Evolutionary conservation across 1,140 invertebrate genomes (phyloP), one percentile per base, ranked within the genome.

Genomic region (Nylanderia fulva): DNA sequence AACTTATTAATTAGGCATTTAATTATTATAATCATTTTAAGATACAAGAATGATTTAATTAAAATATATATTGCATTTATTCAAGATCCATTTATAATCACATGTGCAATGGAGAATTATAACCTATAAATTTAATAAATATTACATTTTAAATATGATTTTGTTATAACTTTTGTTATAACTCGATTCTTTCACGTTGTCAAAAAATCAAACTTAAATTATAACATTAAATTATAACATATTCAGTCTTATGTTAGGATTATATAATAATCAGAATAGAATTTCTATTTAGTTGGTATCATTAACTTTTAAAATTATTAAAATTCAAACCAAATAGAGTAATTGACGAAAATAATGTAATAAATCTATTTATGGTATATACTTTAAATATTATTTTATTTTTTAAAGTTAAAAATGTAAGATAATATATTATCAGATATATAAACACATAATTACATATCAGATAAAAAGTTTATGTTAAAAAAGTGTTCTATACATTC

Each of bases 81-180:
- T 83, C 18, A 72, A 68, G 24, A 29, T 39, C 11, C 48, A 9
- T 48, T 18, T 21, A 15, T 42, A 60, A 58, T 24, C 66, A 33
- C n/a, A 21, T 54, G 5, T 83, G 45, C 39, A 60, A 33, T 33
- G 0, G 15, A n/a, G n/a, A 48, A 48, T 48, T 48, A 77, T 48
- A 74, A 54, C 48, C 42, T 39, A 58, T 75, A 69, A 45, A 77
- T 71, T 76, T 63, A 72, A 87, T 87, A 74, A 86, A 83, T 75
- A 86, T 52, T 77, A 63, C 21, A 61, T 36, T 48, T 48, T 52
- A 71, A 86, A 83, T 77, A 68, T 85, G 18, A 80, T 29, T 74
- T 58, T 5, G n/a, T 71, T 61, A 9, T 54, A 24, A 61, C 21
- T 42, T 36, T 48, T 56, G 84, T n/a, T n/a, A n/a, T n/a, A 75